Evolutionary conservation across 2,797 vertebrate species (phyloP), one percentile per base, ranked within the genome.

Genomic region (Carcharodon carcharias): DNA sequence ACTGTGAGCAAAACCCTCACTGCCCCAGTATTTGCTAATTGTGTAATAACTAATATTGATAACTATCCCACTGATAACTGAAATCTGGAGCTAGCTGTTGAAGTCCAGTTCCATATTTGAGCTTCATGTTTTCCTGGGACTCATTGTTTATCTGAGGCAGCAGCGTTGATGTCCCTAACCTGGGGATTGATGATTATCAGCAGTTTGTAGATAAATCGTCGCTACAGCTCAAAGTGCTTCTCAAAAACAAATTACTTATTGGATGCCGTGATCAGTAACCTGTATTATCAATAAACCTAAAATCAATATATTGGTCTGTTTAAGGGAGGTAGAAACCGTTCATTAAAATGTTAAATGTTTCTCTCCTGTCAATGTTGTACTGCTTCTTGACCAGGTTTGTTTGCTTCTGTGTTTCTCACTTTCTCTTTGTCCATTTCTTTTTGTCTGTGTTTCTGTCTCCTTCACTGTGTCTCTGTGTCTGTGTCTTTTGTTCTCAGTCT

Each of bases 281-380:
- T 93, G 40, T 31, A 96, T 96, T 94, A 96, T 80, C 89, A 92
- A 26, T 28, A 61, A n/a, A 35, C 35, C 71, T 35, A 77, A 71
- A 71, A 71, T 67, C 65, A 67, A 67, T 18, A 67, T 21, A 67
- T 67, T 18, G 65, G 65, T 67, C 65, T 18, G 16, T 18, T 67
- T 18, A 67, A 77, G 8, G 31, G 31, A 77, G 26, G 31, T 77
- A 12, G 31, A 35, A 77, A 77, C 31, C 35, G 31, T 67, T 67
- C 8, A 35, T n/a, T 31, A 35, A 77, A 35, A 77, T 11, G 71
- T 77, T n/a, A 11, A 77, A 35, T 12, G 31, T 77, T 77, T 35
- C 35, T 77, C 31, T 35, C 31, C 31, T 11, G 9, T 77, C 12
- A 77, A 77, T 35, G 71, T 73, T 73, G 28, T 12, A 11, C 31